These are phyloP conservation scores for Drosophila austrosaltans DNA, from an alignment of 2,888 invertebrate genomes.

Conservation along the genomic window DNA sequence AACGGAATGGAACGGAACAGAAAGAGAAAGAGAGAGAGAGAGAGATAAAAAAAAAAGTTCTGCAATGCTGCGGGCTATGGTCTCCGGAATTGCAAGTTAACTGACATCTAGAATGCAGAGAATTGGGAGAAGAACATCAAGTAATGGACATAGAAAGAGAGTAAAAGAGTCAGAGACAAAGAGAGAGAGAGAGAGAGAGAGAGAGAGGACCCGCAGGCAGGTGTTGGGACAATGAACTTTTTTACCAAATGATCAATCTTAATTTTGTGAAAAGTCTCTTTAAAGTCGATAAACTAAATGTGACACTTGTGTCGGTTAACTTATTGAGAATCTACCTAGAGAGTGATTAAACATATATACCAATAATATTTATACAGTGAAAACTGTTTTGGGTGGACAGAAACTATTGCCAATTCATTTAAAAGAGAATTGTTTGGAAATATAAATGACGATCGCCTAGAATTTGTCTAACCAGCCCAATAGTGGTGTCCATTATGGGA, in stretches of 20 bases:
- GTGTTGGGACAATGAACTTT: slow-evolving; percentile 5
- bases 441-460: no score
- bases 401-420: no score
- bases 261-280: neutral
- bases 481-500: no score
- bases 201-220: neutral
- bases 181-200: neutral
- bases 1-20: slow-evolving; percentile 19
- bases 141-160: slow-evolving; percentile 1
- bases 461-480: no score
- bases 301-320: no score
- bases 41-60: neutral
- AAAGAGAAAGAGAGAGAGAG: neutral
- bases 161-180: neutral
- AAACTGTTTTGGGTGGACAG: no score
- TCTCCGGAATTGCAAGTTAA: slow-evolving; percentile 45
- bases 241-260: slow-evolving; percentile 1
- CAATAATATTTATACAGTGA: no score
- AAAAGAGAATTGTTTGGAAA: no score
- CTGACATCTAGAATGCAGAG: slow-evolving; percentile 49
- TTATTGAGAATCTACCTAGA: no score
- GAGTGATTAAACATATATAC: no score
- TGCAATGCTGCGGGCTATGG: slow-evolving; percentile 21
- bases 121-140: neutral
- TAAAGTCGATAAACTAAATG: neutral